Evolutionary conservation across 2,888 invertebrate species (phyloP), one percentile per base, ranked within the genome.

Genomic region (Pyrgus malvae): DNA sequence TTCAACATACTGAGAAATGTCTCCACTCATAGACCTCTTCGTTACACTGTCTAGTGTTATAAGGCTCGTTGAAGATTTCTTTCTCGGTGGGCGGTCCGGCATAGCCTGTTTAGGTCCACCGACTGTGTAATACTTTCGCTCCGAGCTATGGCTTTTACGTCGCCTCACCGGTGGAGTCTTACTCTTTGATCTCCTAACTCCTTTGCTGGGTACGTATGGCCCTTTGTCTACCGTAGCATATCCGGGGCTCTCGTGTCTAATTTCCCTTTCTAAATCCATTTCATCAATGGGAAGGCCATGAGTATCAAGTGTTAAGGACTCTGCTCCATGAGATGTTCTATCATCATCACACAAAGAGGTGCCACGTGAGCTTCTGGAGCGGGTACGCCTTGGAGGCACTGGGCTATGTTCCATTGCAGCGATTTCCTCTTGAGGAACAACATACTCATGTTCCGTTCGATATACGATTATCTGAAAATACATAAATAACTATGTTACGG

Each of bases 171-270:
- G 90, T 46, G 89, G 89, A n/a, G 89, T 89, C 55, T 92, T 91
- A 49, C 91, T 92, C 61, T 88, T 88, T 8, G 91, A 89, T 56
- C 91, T 91, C 64, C 92, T 88, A 48, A 89, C 83, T 16, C 91
- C 88, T 68, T 93, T 91, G 23, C 91, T 90, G 0, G 94, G 93
- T 37, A 93, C 90, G 16, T 93, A 93, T 21, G 93, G 83, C 0
- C 92, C 91, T 80, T 96, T 96, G 55, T 95, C 95, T 38, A 96
- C 94, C 21, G 94, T 92, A 8, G 96, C 95, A 65, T 96, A 96
- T 4, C 96, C 96, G 16, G 91, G 91, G 58, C 88, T 90, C 48
- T 90, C 90, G 12, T 80, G 89, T 6, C 91, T 88, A 37, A 84
- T 80, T 35, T 78, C 74, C 58, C 83, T 83, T 14, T 81, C 83